Conservation (phyloP, 2,797 vertebrate genomes). For the Schizopygopsis malacanthus region DNA sequence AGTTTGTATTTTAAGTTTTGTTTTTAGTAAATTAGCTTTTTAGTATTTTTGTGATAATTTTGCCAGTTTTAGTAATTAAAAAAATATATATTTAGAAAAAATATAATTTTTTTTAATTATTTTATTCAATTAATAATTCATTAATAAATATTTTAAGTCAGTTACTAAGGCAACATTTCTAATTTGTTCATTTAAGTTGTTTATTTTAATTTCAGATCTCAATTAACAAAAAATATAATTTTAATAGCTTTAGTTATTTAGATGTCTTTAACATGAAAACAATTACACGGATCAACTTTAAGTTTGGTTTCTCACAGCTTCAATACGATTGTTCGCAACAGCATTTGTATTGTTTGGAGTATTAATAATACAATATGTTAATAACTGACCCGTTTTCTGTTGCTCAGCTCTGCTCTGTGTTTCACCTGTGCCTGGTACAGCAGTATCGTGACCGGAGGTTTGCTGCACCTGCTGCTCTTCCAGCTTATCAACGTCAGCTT, state of each 20-base stretch:
- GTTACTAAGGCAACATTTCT: neutral
- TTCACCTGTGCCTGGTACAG: conserved; percentile 98
- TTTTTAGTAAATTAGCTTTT: no score
- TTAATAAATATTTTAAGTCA: no score
- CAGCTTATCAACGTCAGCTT: conserved; percentile 94
- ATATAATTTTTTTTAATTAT: no score
- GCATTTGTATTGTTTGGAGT: neutral
- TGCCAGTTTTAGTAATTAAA: no score
- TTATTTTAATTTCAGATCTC: neutral
- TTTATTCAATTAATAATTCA: no score
- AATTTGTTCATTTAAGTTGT: neutral
- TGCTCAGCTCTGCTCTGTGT: conserved; percentile 86
- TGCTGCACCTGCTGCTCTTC: conserved; percentile 90
- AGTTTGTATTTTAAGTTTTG: no score
- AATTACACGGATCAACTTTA: neutral
- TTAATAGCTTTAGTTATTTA: neutral
- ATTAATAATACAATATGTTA: neutral
- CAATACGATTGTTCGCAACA: neutral
- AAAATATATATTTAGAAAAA: no score
- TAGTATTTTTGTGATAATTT: no score
- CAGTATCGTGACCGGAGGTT: conserved; percentile 86
- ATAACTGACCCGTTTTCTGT: neutral
- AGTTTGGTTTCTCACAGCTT: neutral
- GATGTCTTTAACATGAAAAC: neutral
- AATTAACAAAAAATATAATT: neutral